Evolutionary conservation across 1,140 invertebrate genomes (phyloP), one percentile per base, ranked within the genome.

Genomic region (Bombus waltoni): DNA sequence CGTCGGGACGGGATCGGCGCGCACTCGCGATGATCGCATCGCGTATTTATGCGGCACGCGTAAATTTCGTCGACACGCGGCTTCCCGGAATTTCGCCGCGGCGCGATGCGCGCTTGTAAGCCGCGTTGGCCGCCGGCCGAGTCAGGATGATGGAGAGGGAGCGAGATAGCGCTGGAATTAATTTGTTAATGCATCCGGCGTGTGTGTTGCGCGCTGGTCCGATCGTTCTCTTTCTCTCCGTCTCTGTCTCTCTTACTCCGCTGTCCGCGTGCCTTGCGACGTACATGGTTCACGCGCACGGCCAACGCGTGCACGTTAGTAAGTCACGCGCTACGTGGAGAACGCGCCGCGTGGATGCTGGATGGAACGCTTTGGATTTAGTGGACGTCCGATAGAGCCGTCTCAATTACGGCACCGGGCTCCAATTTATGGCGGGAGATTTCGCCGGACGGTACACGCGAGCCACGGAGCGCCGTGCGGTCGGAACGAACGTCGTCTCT

Each of bases 1-100:
- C 10, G 66, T 66, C n/a, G 71, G 13, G 13, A 15, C 18, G 28
- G 70, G 25, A 42, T 40, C 38, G 70, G 70, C 62, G 71, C n/a
- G 75, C 59, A 65, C 44, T 78, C 79, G 89, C 88, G 90, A 91
- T 90, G 88, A 91, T 91, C 91, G 74, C 90, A 89, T 87, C 90
- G 90, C 90, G 90, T 90, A 87, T 90, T 89, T 88, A 91, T 90
- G 90, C 88, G 87, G 81, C 84, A 78, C 90, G 87, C 89, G 91
- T 92, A 91, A 91, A 91, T 91, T 91, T 89, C 81, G 84, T 80
- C 86, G 89, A 76, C 53, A 68, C 65, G 38, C 83, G 87, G 68
- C 78, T 90, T 90, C 90, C 87, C 83, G 87, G 89, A 90, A 90
- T 90, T 90, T 90, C 86, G 32, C 74, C 53, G 81, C 73, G 78